These are phyloP conservation scores for Hypsopygia costalis DNA, from an alignment of 2,888 invertebrate genomes.

Conservation along the genomic window DNA sequence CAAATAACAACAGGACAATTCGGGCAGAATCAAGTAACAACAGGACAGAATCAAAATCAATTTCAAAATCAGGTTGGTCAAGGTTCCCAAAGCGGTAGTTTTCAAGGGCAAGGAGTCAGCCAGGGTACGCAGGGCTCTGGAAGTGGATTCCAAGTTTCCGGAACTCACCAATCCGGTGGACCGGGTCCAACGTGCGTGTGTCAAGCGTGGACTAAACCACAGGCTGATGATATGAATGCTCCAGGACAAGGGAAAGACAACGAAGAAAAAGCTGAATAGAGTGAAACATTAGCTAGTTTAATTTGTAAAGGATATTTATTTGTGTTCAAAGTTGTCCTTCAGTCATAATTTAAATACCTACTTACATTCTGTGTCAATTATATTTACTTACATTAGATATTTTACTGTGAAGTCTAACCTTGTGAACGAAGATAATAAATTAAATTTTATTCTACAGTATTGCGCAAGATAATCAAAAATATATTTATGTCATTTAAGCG, in stretches of 20 bases:
- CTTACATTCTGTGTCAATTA: no score
- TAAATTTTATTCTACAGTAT: no score
- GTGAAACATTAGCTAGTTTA: no score
- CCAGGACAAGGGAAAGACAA: constrained; percentile 25
- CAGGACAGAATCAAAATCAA: constrained; percentile 23
- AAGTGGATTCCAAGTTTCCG: constrained; percentile 38
- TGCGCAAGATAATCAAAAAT: no score
- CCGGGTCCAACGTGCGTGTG: constrained; percentile 64
- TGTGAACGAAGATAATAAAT: no score
- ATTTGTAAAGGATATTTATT: no score
- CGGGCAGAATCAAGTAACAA: constrained; percentile 4
- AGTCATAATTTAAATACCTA: no score
- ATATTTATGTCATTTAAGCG: no score
- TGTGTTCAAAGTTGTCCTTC: no score
- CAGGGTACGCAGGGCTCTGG: constrained; percentile 14
- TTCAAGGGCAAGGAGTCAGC: constrained; percentile 11
- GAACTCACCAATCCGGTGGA: constrained; percentile 34
- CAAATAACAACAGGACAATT: constrained; percentile 10
- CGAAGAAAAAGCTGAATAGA: constrained; percentile 10
- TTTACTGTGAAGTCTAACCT: no score
- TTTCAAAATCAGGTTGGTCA: constrained; percentile 24
- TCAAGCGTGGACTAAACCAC: constrained; percentile 65
- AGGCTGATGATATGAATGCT: constrained; percentile 19
- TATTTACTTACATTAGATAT: no score
- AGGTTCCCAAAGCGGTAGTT: constrained; percentile 4